Evolutionary conservation across 2,888 invertebrate species (phyloP), one percentile per base, ranked within the genome.

Genomic region (Acholoe squamosa): DNA sequence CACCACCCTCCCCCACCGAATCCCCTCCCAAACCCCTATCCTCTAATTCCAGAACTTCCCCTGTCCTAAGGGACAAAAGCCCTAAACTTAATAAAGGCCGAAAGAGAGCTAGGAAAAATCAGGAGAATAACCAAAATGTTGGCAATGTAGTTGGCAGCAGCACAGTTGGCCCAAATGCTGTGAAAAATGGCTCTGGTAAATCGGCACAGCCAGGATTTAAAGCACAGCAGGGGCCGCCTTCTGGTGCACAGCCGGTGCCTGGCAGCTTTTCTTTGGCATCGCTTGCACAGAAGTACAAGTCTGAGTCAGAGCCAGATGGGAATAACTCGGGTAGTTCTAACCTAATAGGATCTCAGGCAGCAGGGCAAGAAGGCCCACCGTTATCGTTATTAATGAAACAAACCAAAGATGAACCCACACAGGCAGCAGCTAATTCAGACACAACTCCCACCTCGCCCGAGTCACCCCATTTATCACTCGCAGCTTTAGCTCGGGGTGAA

Each of bases 181-280:
- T n/a, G 22, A n/a, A 61, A n/a, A 3, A n/a, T 12, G 61, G 61
- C n/a, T 61, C 61, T 7, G 14, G 61, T n/a, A 61, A 61, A 61
- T 3, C 10, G 5, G 12, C 61, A 7, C 61, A 61, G 61, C 61
- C n/a, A 61, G 61, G 19, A 61, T 3, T n/a, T 61, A 19, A 61
- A n/a, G 7, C 61, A 61, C 5, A 61, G 5, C 61, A 61, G 61
- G n/a, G 3, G 3, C 61, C 61, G 14, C 22, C 61, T 14, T 61
- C 61, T 61, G 1, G 19, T 61, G 61, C n/a, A n/a, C 61, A 76
- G 31, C 76, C 76, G 31, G 16, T 76, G n/a, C 25, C 22, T 1
- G 86, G 86, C 16, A 33, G 34, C 33, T 25, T 90, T 28, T 90
- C 90, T 5, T 84, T 90, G 56, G 90, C 90, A 80, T 51, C 90